Base-by-base conservation (phyloP, 2,888 invertebrate species). In the Polymixis lichenea region DNA sequence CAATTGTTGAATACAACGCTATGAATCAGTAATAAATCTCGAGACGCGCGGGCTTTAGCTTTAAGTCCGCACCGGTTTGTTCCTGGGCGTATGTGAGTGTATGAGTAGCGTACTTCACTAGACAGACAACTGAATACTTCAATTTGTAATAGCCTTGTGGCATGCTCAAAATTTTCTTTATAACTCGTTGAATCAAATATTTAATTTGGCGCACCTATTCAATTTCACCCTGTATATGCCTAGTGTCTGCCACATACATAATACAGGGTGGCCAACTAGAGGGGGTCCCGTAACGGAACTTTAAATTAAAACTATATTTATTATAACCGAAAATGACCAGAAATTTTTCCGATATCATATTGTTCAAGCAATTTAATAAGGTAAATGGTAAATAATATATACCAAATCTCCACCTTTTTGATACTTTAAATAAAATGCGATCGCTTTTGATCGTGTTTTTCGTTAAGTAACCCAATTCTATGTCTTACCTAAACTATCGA, bases 401-500 rank as follows among this genome's bases (percentile, higher is more conserved):
- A 9, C n/a, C n/a, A 15, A 56, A 56, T 56, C 2, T 17, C 25
- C 25, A 25, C 25, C n/a, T n/a, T 55, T 55, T 55, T n/a, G 53
- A 53, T 22, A 53, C 22, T 9, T 38, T 38, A 38, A 38, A 5
- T 5, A 55, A 55, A 55, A n/a, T 13, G 13, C 55, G 55, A n/a
- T 55, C 53, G 25, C 25, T 25, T 25, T 56, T 56, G 25, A 6
- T 25, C 25, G 56, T 15, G 25, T 15, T 56, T 25, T 15, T 56
- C 15, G 25, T 56, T n/a, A 55, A 55, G 1, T 55, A 15, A 25
- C 56, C 25, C 15, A 15, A 17, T 55, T 25, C 7, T 2, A 32
- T 2, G 1, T 15, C 67, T 91, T 88, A 96, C 96, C 96, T 69
- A 96, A 89, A 83, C 96, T 96, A 62, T 96, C 96, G 1, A 95